Evolutionary conservation across 2,797 vertebrate genomes (phyloP).

Genomic region (Sciaenops ocellatus): DNA sequence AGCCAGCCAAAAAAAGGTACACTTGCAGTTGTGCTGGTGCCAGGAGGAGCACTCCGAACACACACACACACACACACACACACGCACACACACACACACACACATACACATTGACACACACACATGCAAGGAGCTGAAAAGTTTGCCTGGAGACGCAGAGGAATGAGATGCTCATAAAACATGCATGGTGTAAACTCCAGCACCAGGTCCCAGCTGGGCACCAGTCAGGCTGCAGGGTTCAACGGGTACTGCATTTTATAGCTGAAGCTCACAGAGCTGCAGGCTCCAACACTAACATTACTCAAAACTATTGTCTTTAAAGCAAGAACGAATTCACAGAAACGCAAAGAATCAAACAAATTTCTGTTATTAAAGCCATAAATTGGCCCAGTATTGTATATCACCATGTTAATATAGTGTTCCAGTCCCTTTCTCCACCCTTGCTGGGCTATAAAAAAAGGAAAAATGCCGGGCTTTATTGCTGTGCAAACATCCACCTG

Average conservation of each 20-base stretch:
- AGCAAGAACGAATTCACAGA: not conserved
- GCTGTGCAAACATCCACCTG: conserved; percentile 65
- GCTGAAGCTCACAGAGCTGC: conserved; percentile 13
- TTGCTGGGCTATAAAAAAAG: conserved; percentile 16
- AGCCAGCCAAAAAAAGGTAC: conserved; percentile 53
- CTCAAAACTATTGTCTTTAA: not conserved
- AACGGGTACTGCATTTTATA: conserved; percentile 43
- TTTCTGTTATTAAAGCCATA: not conserved
- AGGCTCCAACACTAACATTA: not conserved
- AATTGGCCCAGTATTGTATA: not conserved
- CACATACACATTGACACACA: conserved; percentile 26
- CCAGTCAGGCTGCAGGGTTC: conserved; percentile 46
- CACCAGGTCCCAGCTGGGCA: conserved; percentile 60
- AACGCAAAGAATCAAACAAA: not conserved
- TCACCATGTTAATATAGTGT: not conserved
- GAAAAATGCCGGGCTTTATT: conserved; percentile 33
- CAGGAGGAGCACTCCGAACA: conserved; percentile 5
- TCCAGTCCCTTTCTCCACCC: conserved; percentile 19
- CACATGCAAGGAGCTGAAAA: conserved; percentile 45
- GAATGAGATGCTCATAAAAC: conserved; percentile 81
- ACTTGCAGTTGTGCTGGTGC: conserved; percentile 41
- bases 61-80: conserved; percentile 19
- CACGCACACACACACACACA: conserved; percentile 9
- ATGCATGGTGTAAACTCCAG: conserved; percentile 71
- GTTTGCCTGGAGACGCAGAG: conserved; percentile 71